Evolutionary conservation across 1,140 invertebrate genomes (phyloP).

Genomic region (Arctopsyche grandis): DNA sequence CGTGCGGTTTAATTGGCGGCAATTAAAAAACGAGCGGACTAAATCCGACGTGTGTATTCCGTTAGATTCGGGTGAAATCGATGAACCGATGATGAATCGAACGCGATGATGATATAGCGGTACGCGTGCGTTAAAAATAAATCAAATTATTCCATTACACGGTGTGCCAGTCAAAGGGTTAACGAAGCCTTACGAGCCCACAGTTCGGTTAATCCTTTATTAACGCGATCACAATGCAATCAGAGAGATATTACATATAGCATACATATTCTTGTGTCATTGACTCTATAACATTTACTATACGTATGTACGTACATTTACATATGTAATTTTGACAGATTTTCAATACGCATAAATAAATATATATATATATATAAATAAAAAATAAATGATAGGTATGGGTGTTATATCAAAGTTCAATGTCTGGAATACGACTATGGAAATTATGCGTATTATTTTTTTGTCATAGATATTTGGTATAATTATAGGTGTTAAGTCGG

Average conservation of each 20-base stretch:
- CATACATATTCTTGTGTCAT: neutral
- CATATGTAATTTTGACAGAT: no score
- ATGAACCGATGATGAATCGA: constrained; percentile 10
- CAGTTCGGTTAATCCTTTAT: neutral
- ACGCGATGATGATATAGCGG: constrained; percentile 12
- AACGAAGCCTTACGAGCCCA: neutral
- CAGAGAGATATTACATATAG: neutral
- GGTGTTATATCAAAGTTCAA: no score
- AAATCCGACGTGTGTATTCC: neutral
- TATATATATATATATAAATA: no score
- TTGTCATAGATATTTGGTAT: neutral
- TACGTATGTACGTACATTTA: no score
- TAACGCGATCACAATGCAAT: neutral
- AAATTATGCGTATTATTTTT: no score
- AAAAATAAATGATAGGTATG: no score
- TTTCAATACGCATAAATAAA: no score
- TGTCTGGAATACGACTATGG: no score
- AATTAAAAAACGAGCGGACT: constrained; percentile 16
- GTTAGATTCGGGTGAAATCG: constrained; percentile 27
- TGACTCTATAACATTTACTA: neutral
- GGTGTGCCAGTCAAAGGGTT: neutral
- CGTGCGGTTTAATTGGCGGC: constrained; percentile 18
- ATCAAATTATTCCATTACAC: neutral
- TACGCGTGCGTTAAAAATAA: neutral
- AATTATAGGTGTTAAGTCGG: constrained; percentile 4